These are phyloP conservation scores for Ophonus ardosiacus DNA, from an alignment of 2,888 invertebrate species.

Conservation along the genomic window DNA sequence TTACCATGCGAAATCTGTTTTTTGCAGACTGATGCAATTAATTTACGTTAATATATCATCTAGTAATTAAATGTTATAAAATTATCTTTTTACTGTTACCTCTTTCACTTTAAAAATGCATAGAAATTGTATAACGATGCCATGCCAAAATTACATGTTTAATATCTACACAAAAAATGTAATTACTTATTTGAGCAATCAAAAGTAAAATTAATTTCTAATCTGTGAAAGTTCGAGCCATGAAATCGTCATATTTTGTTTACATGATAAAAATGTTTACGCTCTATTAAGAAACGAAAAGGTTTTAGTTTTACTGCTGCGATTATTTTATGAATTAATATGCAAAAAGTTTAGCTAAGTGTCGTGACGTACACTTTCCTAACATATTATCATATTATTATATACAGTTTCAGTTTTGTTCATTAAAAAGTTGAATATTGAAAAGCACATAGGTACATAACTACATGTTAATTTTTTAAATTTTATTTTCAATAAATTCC, in stretches of 20 bases:
- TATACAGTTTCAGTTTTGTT: background rate
- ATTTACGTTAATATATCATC: no score
- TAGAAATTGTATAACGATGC: conserved; percentile 21
- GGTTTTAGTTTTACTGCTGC: conserved; percentile 3
- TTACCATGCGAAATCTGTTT: no score
- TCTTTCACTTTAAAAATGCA: conserved; percentile 39
- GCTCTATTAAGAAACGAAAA: conserved; percentile 39
- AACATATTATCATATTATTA: background rate
- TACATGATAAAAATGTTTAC: conserved; percentile 42
- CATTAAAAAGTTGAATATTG: background rate
- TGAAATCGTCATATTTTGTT: conserved; percentile 45
- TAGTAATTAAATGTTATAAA: background rate
- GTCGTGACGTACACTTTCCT: conserved; percentile 1
- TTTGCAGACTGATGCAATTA: no score
- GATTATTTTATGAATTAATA: conserved; percentile 17
- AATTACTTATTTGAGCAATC: conserved; percentile 32
- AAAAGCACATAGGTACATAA: no score
- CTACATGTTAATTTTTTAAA: no score
- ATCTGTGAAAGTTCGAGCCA: conserved; percentile 35
- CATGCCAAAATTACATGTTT: conserved; percentile 35
- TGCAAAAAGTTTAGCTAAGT: background rate
- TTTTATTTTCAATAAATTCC: no score
- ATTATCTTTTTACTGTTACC: background rate
- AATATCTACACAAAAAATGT: background rate
- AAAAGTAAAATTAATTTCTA: conserved; percentile 55